Conservation (phyloP, 2,113 vertebrate species). For the Mustela nigripes region DNA sequence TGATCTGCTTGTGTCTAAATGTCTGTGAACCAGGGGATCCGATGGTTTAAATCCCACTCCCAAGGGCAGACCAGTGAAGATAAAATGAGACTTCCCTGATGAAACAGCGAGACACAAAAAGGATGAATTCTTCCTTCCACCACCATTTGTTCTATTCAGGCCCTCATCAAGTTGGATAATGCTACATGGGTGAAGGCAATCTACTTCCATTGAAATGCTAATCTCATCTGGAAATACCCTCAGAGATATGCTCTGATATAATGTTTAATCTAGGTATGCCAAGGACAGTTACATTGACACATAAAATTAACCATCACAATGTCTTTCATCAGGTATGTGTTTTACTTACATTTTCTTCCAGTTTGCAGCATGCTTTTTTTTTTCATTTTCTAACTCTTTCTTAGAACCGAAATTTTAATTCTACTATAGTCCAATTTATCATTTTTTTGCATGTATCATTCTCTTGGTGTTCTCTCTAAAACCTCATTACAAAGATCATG, state of each 20-base stretch:
- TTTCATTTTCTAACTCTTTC: neutral
- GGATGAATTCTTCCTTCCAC: neutral
- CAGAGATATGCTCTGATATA: neutral
- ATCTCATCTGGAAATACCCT: neutral
- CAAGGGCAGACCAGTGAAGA: neutral
- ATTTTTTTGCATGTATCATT: neutral
- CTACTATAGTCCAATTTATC: neutral
- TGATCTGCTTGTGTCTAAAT: neutral
- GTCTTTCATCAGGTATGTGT: neutral
- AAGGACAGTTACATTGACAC: neutral
- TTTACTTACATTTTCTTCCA: neutral
- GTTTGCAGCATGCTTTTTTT: neutral
- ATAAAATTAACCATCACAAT: neutral
- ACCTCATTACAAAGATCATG: neutral
- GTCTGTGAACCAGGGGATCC: neutral
- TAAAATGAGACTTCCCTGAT: neutral
- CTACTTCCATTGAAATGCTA: neutral
- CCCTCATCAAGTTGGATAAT: neutral
- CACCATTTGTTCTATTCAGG: neutral
- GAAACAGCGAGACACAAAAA: neutral
- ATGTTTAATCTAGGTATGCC: neutral
- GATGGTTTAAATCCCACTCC: neutral
- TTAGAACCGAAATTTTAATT: neutral
- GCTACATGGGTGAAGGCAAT: neutral
- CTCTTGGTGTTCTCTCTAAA: neutral